Evolutionary conservation across 2,888 invertebrate genomes (phyloP).

Genomic region (Tipula lateralis): DNA sequence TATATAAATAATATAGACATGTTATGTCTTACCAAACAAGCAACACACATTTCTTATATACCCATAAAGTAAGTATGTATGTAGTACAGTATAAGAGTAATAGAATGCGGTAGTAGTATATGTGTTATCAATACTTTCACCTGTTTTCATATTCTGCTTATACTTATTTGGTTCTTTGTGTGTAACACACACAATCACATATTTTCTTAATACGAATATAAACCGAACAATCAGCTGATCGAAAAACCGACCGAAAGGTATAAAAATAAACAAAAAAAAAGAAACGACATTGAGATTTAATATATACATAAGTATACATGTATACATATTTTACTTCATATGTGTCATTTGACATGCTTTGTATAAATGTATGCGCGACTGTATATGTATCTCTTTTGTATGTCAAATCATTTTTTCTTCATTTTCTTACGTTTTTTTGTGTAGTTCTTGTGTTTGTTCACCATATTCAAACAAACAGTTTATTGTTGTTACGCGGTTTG

Average conservation of each 20-base stretch:
- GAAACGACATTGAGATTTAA: background rate
- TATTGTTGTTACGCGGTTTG: constrained; percentile 24
- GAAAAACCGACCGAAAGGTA: constrained; percentile 19
- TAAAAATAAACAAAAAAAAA: background rate
- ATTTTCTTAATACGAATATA: background rate
- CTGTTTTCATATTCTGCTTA: constrained; percentile 25
- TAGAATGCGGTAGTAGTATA: background rate
- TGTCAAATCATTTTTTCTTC: background rate
- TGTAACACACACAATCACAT: background rate
- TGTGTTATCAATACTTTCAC: constrained; percentile 29
- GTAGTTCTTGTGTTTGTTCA: background rate
- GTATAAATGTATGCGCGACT: background rate
- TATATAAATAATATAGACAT: background rate
- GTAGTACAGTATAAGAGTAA: background rate
- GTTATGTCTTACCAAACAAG: background rate
- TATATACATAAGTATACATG: background rate
- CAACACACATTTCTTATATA: background rate
- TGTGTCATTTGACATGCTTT: background rate
- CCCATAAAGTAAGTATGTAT: background rate
- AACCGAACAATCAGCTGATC: constrained; percentile 13
- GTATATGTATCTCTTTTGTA: constrained; percentile 1
- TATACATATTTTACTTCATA: background rate
- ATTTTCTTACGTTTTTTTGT: background rate
- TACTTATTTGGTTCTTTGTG: background rate
- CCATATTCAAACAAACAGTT: background rate